A percentile compares a stretch with the other conserved stretches of the same genome.
These are phyloP conservation scores for Drosophila aldrichi DNA, from an alignment of 2,888 invertebrate species.

Conservation along the genomic window DNA sequence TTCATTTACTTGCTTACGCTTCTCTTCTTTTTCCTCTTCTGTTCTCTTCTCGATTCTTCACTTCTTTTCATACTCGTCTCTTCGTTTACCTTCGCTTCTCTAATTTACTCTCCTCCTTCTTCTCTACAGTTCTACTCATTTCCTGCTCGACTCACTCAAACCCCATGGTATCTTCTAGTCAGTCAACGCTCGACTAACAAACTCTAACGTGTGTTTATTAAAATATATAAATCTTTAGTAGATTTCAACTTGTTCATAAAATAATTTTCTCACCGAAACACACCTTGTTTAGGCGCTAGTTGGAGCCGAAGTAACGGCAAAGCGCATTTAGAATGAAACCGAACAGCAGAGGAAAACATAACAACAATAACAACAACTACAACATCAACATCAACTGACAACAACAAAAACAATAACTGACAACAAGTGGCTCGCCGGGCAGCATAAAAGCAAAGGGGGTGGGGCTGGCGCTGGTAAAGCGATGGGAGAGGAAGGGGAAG, in stretches of 20 bases:
- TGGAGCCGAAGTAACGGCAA: slow-evolving; percentile 54
- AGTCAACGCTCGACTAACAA: neutral
- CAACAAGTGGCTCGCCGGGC: slow-evolving; percentile 23
- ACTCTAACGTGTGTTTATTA: slow-evolving; percentile 26
- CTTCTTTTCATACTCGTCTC: neutral
- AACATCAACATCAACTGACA: neutral
- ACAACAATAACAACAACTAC: neutral
- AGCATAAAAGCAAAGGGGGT: neutral
- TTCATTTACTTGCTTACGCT: too few relatives aligned
- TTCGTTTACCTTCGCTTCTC: neutral
- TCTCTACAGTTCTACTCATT: neutral
- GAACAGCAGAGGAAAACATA: slow-evolving; percentile 6
- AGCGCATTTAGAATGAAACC: slow-evolving; percentile 70
- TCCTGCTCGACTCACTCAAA: neutral
- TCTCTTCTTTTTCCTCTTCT: too few relatives aligned
- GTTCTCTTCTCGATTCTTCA: neutral
- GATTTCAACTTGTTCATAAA: slow-evolving; percentile 45
- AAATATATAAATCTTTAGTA: slow-evolving; percentile 27
- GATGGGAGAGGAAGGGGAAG: neutral
- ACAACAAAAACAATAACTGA: slow-evolving; percentile 20
- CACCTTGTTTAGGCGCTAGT: slow-evolving; percentile 45
- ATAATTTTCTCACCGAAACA: slow-evolving; percentile 64
- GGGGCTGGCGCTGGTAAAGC: neutral
- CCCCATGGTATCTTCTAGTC: neutral
- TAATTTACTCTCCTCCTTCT: neutral